A percentile compares a stretch with the other conserved stretches of the same genome.
Conservation (phyloP, 2,888 invertebrate species). For the Euzophera pinguis region DNA sequence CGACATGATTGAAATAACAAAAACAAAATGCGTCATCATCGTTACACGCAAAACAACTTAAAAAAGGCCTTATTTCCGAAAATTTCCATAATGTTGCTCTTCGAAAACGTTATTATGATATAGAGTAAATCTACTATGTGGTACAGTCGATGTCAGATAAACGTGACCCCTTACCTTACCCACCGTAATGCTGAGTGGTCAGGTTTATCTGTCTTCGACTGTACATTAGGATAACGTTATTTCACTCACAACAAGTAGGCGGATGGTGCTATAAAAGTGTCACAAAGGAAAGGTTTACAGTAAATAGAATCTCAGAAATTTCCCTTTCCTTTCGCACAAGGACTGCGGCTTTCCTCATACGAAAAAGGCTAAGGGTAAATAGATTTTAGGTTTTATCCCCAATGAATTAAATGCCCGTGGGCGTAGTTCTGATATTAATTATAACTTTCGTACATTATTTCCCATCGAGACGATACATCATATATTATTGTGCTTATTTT, state of each 20-base stretch:
- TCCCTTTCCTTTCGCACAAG: conserved; percentile 28
- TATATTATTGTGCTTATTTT: not conserved
- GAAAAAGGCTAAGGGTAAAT: conserved; percentile 31
- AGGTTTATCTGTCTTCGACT: too few species aligned
- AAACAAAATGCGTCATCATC: too few species aligned
- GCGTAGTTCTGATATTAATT: conserved; percentile 18
- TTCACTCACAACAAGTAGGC: not conserved
- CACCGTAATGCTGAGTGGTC: too few species aligned
- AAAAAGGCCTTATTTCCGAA: too few species aligned
- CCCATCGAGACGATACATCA: not conserved
- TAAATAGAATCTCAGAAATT: conserved; percentile 32
- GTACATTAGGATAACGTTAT: not conserved
- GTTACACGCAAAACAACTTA: too few species aligned
- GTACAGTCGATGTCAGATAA: too few species aligned
- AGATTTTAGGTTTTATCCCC: conserved; percentile 13
- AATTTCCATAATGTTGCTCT: too few species aligned
- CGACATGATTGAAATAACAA: too few species aligned
- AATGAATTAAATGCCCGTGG: conserved; percentile 14
- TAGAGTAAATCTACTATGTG: too few species aligned
- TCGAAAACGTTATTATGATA: too few species aligned
- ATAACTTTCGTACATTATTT: conserved; percentile 14
- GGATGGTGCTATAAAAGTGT: conserved; percentile 22
- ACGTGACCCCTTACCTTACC: too few species aligned
- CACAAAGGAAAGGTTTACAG: conserved; percentile 20
- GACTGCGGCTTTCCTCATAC: conserved; percentile 30